A percentile compares a stretch with the other conserved stretches of the same genome.
Conservation (phyloP, 2,113 vertebrate genomes). For the Macrotus californicus region DNA sequence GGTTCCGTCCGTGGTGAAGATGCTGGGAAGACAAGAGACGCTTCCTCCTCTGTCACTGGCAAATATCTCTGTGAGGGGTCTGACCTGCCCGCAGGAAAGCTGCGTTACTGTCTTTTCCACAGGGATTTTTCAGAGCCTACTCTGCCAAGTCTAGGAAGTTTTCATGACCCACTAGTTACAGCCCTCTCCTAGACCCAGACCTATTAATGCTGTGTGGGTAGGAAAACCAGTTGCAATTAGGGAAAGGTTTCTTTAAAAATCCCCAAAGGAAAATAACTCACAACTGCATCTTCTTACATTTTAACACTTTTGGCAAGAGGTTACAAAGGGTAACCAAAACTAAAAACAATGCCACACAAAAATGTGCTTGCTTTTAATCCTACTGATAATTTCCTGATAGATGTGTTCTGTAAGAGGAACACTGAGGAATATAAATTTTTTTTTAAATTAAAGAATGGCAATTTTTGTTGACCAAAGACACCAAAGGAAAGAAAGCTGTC, state of each 20-base stretch:
- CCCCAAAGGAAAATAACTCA: slow-evolving; percentile 37
- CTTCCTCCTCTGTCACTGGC: neutral
- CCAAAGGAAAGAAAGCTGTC: neutral
- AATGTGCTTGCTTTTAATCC: slow-evolving; percentile 26
- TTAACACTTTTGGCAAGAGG: slow-evolving; percentile 29
- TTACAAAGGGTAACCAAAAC: slow-evolving; percentile 37
- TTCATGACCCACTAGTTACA: slow-evolving; percentile 30
- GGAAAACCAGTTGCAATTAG: slow-evolving; percentile 30
- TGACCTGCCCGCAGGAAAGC: neutral
- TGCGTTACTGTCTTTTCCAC: neutral
- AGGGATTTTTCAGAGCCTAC: neutral
- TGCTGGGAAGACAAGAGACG: neutral
- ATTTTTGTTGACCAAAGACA: neutral
- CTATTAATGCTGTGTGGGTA: slow-evolving; percentile 47
- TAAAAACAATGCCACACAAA: slow-evolving; percentile 30
- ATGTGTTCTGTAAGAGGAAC: neutral
- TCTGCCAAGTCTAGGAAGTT: slow-evolving; percentile 37
- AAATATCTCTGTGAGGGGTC: neutral
- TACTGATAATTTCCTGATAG: neutral
- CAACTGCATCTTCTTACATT: neutral
- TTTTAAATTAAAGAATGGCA: neutral
- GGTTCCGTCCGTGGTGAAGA: neutral
- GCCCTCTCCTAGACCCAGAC: slow-evolving; percentile 19
- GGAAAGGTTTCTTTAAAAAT: slow-evolving; percentile 37
- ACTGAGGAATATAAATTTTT: neutral